Base-by-base conservation (phyloP, 2,113 vertebrate genomes). In the Tetraodon nigroviridis region DNA sequence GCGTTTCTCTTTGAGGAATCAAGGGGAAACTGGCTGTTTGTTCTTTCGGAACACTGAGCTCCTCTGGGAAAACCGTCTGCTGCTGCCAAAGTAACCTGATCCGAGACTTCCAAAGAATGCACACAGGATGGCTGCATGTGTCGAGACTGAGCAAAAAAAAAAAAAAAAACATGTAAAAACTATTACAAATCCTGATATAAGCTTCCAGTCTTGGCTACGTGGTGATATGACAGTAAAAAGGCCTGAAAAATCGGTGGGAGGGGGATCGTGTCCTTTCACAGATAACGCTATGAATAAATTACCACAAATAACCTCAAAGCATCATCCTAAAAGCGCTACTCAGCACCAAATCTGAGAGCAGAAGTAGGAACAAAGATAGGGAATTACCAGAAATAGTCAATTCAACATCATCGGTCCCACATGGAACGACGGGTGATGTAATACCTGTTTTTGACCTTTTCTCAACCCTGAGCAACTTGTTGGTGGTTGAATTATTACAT, bases 251-350 rank as follows among this genome's bases (percentile, higher is more conserved):
- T 27, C 18, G 42, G 46, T 54, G 20, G 19, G 37, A 21, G 40
- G 11, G 55, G 27, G 46, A 64, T 40, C 12, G 51, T 48, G 58
- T 56, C 51, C 57, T 40, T 50, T 73, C 68, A 67, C 4, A 5
- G 66, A 73, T 64, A 75, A 62, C 0, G 19, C 41, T 37, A 19
- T 12, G 61, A 75, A 76, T 59, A 76, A 79, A 75, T 58, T 53
- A 57, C 46, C 64, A 59, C 18, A 67, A 80, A 73, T 58, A 71
- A 55, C 64, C 64, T 50, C 56, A 63, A 70, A 79, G 55, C 51
- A 42, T 72, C 79, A 83, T 77, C 64, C 64, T 63, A 29, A 66
- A 68, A 70, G 66, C 58, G 48, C 29, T 59, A 62, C 20, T 24
- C 27, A 48, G 32, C 58, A 50, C 51, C 61, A 53, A 71, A 72